A percentile compares a stretch with the other conserved stretches of the same genome.
Conservation (phyloP, 2,888 invertebrate species). For the Melinaea menophilus region DNA sequence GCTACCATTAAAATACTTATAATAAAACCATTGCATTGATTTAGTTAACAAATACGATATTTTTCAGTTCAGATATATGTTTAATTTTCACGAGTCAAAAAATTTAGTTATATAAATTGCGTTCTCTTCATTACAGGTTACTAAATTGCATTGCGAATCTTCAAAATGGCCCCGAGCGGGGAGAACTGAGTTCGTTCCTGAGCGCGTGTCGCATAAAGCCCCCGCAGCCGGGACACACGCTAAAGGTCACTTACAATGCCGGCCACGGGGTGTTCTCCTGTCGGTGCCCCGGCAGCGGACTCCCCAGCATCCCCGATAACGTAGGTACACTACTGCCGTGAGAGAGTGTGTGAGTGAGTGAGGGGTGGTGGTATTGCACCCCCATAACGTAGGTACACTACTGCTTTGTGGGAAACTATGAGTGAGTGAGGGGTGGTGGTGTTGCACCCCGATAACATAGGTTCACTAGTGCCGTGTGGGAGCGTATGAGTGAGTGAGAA, state of each 20-base stretch:
- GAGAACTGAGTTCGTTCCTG: slow-evolving; percentile 58
- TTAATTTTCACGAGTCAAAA: too few species aligned
- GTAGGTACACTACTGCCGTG: slow-evolving; percentile 77
- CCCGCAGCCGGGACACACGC: slow-evolving; percentile 64
- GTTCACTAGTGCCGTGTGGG: too few species aligned
- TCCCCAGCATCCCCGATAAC: slow-evolving; percentile 97
- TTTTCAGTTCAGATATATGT: neutral
- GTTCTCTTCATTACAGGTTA: slow-evolving; percentile 73
- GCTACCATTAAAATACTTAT: too few species aligned
- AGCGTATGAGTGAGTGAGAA: too few species aligned
- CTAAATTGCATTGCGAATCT: slow-evolving; percentile 90
- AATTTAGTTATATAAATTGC: neutral
- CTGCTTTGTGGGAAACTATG: too few species aligned
- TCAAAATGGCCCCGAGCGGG: slow-evolving; percentile 73
- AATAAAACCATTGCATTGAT: too few species aligned
- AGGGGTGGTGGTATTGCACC: too few species aligned
- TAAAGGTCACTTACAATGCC: slow-evolving; percentile 61
- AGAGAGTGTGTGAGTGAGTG: too few species aligned
- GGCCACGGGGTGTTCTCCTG: slow-evolving; percentile 71
- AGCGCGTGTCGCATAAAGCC: slow-evolving; percentile 65
- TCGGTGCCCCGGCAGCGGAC: slow-evolving; percentile 87
- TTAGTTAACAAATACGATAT: neutral
- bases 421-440: too few species aligned
- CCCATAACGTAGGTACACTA: too few species aligned
- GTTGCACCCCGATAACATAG: too few species aligned